Conservation (phyloP, 2,888 invertebrate species). For the Atherix ibis region DNA sequence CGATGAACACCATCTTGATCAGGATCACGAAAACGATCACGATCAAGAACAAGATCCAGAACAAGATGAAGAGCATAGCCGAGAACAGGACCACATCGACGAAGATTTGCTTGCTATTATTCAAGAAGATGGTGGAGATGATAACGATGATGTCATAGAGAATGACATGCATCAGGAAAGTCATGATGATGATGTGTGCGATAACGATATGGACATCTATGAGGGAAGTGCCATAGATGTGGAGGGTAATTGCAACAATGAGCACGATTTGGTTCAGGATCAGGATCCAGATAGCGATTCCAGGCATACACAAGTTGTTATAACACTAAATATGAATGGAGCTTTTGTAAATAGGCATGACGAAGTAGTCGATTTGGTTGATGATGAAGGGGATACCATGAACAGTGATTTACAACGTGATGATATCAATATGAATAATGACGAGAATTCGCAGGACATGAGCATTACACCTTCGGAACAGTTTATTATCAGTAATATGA, state of each 20-base stretch:
- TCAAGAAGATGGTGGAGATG: constrained; percentile 5
- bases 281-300: no score
- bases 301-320: no score
- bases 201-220: no score
- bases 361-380: constrained; percentile 2
- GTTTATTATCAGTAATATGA: no score
- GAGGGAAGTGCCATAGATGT: no score
- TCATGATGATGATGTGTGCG: constrained; percentile 1
- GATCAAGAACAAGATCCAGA: constrained; percentile 3
- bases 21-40: constrained; percentile 1
- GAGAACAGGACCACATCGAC: constrained; percentile 7
- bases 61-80: constrained; percentile 1
- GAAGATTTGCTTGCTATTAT: constrained; percentile 7
- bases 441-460: not conserved
- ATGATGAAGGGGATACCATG: constrained; percentile 4
- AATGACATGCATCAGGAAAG: constrained; percentile 2
- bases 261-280: no score
- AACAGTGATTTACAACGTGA: constrained; percentile 1
- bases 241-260: no score
- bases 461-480: constrained; percentile 1
- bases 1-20: constrained; percentile 1
- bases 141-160: constrained; percentile 8
- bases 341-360: no score
- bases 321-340: no score
- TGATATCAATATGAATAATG: no score